Conservation (phyloP, 2,113 vertebrate species). For the Tichodroma muraria region DNA sequence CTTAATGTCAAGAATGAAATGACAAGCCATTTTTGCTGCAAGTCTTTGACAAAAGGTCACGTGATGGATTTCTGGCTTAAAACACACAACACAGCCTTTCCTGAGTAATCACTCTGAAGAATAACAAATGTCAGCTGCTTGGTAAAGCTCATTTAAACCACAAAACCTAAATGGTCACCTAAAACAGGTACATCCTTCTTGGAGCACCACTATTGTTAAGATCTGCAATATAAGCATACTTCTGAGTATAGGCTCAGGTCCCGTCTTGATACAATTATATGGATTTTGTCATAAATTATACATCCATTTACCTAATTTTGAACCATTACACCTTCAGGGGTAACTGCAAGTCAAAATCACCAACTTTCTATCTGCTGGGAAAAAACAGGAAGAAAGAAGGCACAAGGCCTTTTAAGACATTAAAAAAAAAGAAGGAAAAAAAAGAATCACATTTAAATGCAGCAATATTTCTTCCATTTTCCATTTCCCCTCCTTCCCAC, state of each 20-base stretch:
- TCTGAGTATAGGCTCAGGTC: not conserved
- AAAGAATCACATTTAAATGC: not conserved
- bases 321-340: not conserved
- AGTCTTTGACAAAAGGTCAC: not conserved
- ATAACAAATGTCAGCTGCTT: not conserved
- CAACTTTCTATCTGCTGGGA: not conserved
- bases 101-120: not conserved
- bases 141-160: not conserved
- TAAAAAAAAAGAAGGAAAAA: not conserved
- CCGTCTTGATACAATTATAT: rapidly evolving
- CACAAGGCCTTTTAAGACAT: not conserved
- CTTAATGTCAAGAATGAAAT: not conserved
- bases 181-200: not conserved
- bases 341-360: not conserved
- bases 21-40: not conserved
- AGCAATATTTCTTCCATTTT: not conserved
- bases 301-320: not conserved
- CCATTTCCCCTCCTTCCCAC: not conserved
- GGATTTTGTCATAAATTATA: not conserved
- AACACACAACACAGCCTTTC: not conserved
- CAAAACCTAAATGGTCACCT: not conserved
- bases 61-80: not conserved
- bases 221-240: not conserved
- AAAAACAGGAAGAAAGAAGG: not conserved
- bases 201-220: not conserved